Evolutionary conservation across 2,797 vertebrate genomes (phyloP), one percentile per base, ranked within the genome.

Genomic region (Poecilia gillii): DNA sequence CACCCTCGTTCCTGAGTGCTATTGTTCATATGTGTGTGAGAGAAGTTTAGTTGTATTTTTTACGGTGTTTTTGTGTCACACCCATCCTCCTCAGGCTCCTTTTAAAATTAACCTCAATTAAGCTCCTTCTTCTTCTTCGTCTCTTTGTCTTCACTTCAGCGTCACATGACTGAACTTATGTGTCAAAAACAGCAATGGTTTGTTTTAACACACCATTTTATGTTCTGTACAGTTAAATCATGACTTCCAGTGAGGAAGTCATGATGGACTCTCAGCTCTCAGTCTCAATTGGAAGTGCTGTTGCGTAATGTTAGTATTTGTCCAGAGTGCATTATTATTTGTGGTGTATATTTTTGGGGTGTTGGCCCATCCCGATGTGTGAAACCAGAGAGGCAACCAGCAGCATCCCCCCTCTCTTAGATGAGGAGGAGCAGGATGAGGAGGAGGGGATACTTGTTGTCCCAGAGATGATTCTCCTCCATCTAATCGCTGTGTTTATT

Each of bases 1-100:
- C 1, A 64, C 23, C 3, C 4, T 0, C 14, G 39, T 64, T n/a
- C 16, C 13, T 36, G 3, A 73, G 31, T 8, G 18, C 11, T 73
- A 79, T 64, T 25, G 39, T 47, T 51, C 16, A 1, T 73, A 70
- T 23, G 31, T 46, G 55, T n/a, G 2, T 74, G 53, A n/a, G 55
- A 47, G 64, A 80, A 87, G 75, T 92, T 16, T 81, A 89, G 87
- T 92, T 85, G 45, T 59, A 23, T 86, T 59, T 2, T 70, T 68
- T 62, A 66, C 73, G 73, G 45, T 9, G 31, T 49, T 9, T 62
- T 73, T 73, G 88, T 88, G 93, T 96, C 94, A 95, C 94, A 94
- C 94, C 94, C 81, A 39, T 77, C 77, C 70, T 18, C 46, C 47
- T 74, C 36, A 3, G 41, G 74, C 5, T 55, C 36, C 13, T 73